Conservation (phyloP, 2,113 vertebrate species). For the Pteruthius melanotis region DNA sequence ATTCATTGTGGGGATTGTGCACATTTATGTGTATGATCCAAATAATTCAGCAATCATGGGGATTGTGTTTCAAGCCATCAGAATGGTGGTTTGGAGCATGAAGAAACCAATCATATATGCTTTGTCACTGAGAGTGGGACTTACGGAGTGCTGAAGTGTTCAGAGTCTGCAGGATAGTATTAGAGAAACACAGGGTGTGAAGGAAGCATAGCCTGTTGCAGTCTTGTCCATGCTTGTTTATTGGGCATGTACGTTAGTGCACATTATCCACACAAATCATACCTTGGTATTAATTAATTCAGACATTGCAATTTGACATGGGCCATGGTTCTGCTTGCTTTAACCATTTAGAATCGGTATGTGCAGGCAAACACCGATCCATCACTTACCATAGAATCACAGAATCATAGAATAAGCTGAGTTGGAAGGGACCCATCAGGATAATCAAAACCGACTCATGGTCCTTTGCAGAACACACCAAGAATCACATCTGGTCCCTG, state of each 20-base stretch:
- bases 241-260: not conserved
- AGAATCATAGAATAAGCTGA: not conserved
- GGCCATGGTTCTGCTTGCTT: not conserved
- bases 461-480: not conserved
- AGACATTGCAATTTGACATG: not conserved
- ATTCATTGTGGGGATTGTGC: not conserved
- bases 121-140: not conserved
- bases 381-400: not conserved
- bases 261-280: not conserved
- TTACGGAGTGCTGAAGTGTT: not conserved
- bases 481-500: not conserved
- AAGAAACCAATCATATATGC: not conserved
- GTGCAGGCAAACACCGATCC: not conserved
- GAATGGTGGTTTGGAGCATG: not conserved
- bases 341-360: not conserved
- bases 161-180: not conserved
- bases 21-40: not conserved
- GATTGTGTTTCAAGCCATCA: not conserved
- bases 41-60: not conserved
- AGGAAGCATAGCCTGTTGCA: not conserved
- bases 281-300: not conserved
- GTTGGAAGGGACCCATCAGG: not conserved
- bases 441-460: not conserved
- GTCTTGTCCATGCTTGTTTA: not conserved
- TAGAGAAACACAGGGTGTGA: not conserved